These are phyloP conservation scores for Graptemys geographica DNA, from an alignment of 2,797 vertebrate genomes.

Conservation along the genomic window DNA sequence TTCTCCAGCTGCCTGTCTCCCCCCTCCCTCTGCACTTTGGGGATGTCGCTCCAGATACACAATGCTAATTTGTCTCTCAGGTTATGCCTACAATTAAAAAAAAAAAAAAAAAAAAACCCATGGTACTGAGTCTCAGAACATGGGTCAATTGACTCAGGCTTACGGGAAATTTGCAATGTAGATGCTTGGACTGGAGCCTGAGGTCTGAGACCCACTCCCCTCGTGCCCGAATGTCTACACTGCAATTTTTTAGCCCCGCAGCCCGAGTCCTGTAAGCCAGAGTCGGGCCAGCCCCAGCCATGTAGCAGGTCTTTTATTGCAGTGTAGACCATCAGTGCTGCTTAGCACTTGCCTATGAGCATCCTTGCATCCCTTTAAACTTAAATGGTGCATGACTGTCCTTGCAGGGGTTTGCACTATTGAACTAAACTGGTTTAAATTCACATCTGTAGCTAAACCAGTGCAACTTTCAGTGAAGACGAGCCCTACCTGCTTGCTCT, in stretches of 20 bases:
- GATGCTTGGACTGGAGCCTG: background rate
- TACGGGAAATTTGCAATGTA: background rate
- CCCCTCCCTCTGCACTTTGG: background rate
- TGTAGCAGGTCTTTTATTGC: too few species aligned
- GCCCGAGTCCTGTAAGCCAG: background rate
- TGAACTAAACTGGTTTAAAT: background rate
- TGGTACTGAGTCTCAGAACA: background rate
- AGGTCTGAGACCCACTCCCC: background rate
- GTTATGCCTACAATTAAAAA: background rate
- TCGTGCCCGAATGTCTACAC: background rate
- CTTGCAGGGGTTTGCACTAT: background rate
- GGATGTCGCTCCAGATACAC: too few species aligned
- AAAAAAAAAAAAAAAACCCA: too few species aligned
- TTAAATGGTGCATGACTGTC: background rate
- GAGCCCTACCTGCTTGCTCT: background rate
- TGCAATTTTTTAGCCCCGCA: background rate
- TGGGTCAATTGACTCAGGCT: background rate
- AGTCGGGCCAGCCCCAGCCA: background rate
- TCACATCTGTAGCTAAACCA: background rate
- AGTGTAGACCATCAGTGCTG: background rate
- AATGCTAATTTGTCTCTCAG: background rate
- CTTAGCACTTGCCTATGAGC: background rate
- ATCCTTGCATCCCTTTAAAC: background rate
- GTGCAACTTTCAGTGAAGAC: rapidly evolving
- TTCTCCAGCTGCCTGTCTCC: background rate